Base-by-base conservation (phyloP, 2,888 invertebrate species). In the Ligdia adustata region DNA sequence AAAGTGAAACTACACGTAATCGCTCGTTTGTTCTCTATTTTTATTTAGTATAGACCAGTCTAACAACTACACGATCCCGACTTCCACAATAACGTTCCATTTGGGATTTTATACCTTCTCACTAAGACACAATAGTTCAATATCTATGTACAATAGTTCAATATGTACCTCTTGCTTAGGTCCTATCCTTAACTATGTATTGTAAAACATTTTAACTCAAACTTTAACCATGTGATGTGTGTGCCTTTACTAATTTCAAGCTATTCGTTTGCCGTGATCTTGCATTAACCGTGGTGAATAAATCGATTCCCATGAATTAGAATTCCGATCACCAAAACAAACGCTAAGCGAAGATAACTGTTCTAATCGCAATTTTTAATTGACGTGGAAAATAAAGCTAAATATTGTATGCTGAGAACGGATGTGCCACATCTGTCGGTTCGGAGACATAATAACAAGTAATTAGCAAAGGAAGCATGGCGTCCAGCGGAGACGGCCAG, bases 381-480 rank as follows among this genome's bases (percentile, higher is more conserved):
- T 55, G 53, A 53, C 66, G 69, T 70, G 40, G 29, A 22, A 18
- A 27, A 72, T 73, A 66, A 55, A 60, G 64, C 60, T 57, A 52
- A 50, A 51, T 32, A 16, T 16, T 43, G 37, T 49, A 22, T 22
- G 60, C 73, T 66, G 66, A 52, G 71, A 82, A 67, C 89, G 90
- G 90, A 90, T 90, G 90, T 86, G 72, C 79, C 82, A 82, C 90
- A 90, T 89, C 82, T 89, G 90, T 79, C 82, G 77, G 65, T 67
- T 75, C 74, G 79, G 79, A 79, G 83, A 80, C 83, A 82, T 80
- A 83, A 84, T 85, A 82, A 83, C 75, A 75, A 80, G 83, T 82
- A 87, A 89, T 89, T 89, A 88, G 83, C 79, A 66, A 79, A 78
- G 72, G 74, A 77, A 75, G 72, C 34, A 66, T 62, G 69, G 46